Evolutionary conservation across 2,797 vertebrate genomes (phyloP).

Genomic region (Pitangus sulphuratus): DNA sequence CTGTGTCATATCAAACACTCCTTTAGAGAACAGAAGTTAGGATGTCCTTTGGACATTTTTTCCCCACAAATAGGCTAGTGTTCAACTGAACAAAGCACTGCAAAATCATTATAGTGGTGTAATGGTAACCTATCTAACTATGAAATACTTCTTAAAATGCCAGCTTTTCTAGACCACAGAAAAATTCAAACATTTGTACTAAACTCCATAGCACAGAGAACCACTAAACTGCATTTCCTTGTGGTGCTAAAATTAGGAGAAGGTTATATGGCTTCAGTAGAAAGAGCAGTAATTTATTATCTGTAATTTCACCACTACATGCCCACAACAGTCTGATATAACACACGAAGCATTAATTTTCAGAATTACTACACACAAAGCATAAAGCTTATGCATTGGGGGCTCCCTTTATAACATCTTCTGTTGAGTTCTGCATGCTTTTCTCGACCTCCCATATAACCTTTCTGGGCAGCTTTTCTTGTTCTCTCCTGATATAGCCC

Average conservation of each 20-base stretch:
- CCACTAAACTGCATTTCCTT: not conserved
- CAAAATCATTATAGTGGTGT: conserved; percentile 1
- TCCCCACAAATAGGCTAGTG: not conserved
- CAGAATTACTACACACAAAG: not conserved
- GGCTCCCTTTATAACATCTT: not conserved
- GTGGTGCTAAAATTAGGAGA: not conserved
- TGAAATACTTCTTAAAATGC: conserved; percentile 15
- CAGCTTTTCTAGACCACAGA: not conserved
- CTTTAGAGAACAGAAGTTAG: conserved; percentile 15
- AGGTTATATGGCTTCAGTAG: not conserved
- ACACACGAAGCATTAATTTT: not conserved
- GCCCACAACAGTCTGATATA: not conserved
- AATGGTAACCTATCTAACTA: not conserved
- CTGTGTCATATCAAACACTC: conserved; percentile 46
- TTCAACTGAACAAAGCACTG: conserved; percentile 36
- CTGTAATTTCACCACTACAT: not conserved
- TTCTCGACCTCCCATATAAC: not conserved
- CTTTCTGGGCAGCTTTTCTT: not conserved
- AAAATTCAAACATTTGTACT: conserved; percentile 11
- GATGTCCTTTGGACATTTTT: conserved; percentile 12
- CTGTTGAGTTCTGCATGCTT: not conserved
- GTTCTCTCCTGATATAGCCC: not conserved
- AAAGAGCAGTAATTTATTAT: not conserved
- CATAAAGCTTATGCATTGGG: not conserved
- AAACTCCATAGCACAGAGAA: not conserved